phyloP scores from a whole-genome alignment of 2,113 vertebrate species.

The Monopterus albus region DNA sequence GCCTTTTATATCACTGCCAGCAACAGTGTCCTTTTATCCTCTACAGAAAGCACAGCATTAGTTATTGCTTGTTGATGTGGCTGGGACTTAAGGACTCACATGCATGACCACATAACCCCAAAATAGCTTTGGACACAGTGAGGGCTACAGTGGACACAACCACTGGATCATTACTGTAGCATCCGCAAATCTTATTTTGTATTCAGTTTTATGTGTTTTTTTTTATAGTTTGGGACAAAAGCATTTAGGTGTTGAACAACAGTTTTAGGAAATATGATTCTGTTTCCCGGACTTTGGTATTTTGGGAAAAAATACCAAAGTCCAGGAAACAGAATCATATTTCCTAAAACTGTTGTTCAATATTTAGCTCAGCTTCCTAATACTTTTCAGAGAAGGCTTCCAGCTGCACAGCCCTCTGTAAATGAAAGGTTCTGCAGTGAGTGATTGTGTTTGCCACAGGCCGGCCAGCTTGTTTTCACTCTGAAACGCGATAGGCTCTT shows the following conservation, averaged over 20 bases:
- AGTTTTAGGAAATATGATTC: constrained; percentile 35
- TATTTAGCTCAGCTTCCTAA: neutral
- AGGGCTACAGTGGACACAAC: neutral
- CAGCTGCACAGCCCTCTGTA: constrained; percentile 20
- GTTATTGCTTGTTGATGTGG: constrained; percentile 51
- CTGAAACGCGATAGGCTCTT: constrained; percentile 68
- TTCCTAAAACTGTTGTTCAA: constrained; percentile 31
- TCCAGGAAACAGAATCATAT: constrained; percentile 26
- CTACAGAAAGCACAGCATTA: constrained; percentile 42
- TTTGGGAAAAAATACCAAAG: constrained; percentile 12
- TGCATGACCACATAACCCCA: constrained; percentile 29
- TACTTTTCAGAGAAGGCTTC: constrained; percentile 32
- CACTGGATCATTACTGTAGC: constrained; percentile 6
- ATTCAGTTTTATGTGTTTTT: neutral
- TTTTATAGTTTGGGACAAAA: neutral
- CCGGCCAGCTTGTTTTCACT: constrained; percentile 60
- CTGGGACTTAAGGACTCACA: constrained; percentile 54
- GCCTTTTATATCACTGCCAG: constrained; percentile 66
- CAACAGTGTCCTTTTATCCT: constrained; percentile 63
- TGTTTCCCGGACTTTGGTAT: constrained; percentile 26
- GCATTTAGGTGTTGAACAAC: constrained; percentile 7
- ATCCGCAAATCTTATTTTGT: neutral
- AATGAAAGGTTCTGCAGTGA: constrained; percentile 58
- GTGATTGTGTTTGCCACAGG: constrained; percentile 42
- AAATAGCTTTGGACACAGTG: constrained; percentile 35